Base-by-base conservation (phyloP, 2,888 invertebrate genomes). In the Notodonta ziczac region DNA sequence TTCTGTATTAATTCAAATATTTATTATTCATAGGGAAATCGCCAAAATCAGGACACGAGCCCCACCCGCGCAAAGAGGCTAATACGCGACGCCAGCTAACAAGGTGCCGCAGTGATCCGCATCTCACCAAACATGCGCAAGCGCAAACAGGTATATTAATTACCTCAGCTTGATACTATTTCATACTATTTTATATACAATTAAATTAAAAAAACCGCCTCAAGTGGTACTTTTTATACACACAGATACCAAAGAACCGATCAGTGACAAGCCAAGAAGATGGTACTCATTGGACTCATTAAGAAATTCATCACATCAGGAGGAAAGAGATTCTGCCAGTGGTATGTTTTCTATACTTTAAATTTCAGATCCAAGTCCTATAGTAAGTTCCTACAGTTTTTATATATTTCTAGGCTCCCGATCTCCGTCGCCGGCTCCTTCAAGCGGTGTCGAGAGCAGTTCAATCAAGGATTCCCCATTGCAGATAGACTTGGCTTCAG, bases 351-450 rank as follows among this genome's bases (percentile, higher is more conserved):
- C 42, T 10, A 42, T 4, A n/a, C 4, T 58, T 42, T 4, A 10
- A 10, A 42, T 42, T 42, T 42, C 42, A 40, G 40, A 40, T 9
- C 40, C 1, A 10, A 10, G 42, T 10, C 35, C 6, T 35, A 24
- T 24, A 24, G 24, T 24, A 24, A 24, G 35, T 35, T 35, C 7
- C 50, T 14, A n/a, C 35, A 62, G 35, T 62, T 7, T 58, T 16
- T 51, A 54, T 60, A 58, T n/a, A 40, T 13, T n/a, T 70, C 86
- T 93, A 92, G 95, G 95, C 1, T 96, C 97, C 0, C 94, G 97
- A 24, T 97, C 97, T 12, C 98, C 98, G 0, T 98, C 98, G 9
- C 98, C 98, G 0, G 97, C 98, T 10, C 98, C 97, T 0, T 97
- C 97, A 61, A 97, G 97, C 81, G 97, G 97, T 10, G 95, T 98